phyloP scores from a whole-genome alignment of 2,797 vertebrate genomes.

The Propithecus perrieri region DNA sequence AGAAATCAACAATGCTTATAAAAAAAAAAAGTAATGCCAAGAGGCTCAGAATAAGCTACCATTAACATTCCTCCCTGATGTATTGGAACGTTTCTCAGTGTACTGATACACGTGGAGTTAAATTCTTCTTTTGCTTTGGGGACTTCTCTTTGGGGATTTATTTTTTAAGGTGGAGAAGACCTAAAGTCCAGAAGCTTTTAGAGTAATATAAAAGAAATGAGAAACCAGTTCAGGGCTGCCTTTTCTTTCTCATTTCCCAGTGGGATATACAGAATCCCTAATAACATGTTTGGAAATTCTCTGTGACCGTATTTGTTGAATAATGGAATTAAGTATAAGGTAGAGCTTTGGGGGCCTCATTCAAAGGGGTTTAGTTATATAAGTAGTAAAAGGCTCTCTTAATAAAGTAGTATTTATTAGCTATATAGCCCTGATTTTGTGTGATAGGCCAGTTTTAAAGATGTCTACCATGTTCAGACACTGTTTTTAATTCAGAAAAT shows the following conservation, averaged over 20 bases:
- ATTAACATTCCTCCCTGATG: background rate
- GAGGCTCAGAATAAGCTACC: background rate
- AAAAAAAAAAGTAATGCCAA: background rate
- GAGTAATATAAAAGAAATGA: background rate
- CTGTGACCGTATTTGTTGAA: constrained; percentile 7
- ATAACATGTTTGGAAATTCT: constrained; percentile 12
- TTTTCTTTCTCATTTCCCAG: constrained; percentile 29
- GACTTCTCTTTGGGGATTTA: background rate
- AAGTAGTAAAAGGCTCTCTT: constrained; percentile 20
- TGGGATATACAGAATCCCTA: background rate
- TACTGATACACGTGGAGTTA: background rate
- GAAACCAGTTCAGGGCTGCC: background rate
- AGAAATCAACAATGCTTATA: background rate
- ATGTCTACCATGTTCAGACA: background rate
- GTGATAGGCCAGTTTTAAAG: background rate
- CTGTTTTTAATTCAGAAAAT: constrained; percentile 4
- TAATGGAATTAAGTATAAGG: constrained; percentile 29
- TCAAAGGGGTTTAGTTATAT: background rate
- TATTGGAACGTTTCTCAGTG: background rate
- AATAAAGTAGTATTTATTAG: background rate
- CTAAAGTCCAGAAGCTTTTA: constrained; percentile 32
- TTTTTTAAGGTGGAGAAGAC: constrained; percentile 13
- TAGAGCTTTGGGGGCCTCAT: background rate
- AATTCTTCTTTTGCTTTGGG: background rate
- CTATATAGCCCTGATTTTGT: background rate